A percentile compares a stretch with the other conserved stretches of the same genome.
phyloP scores from a whole-genome alignment of 2,113 vertebrate species.

The Atrichornis clamosus region DNA sequence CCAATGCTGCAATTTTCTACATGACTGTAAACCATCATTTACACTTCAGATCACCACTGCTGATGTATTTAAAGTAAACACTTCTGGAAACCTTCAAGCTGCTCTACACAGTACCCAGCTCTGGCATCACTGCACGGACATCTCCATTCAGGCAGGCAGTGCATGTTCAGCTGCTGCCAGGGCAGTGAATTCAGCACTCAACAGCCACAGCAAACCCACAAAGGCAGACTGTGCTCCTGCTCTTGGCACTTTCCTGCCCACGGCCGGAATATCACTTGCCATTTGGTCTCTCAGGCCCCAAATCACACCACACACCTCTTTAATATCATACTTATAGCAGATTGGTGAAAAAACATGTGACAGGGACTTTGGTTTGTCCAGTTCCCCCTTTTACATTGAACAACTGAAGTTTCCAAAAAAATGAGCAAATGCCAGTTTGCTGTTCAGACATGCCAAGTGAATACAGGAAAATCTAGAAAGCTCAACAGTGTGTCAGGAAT shows the following conservation, averaged over 20 bases:
- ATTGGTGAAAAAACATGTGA: neutral
- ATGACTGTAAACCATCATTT: neutral
- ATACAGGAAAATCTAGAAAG: neutral
- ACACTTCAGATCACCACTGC: neutral
- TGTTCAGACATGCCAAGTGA: neutral
- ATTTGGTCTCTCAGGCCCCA: neutral
- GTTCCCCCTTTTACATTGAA: neutral
- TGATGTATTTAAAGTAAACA: neutral
- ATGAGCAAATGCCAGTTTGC: neutral
- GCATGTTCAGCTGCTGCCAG: neutral
- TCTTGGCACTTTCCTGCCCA: neutral
- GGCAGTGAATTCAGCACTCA: neutral
- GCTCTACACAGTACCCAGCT: neutral
- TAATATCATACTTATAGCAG: neutral
- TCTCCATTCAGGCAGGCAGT: accelerated
- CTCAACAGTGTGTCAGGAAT: neutral
- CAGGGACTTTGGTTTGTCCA: neutral
- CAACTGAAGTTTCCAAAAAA: neutral
- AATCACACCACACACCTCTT: neutral
- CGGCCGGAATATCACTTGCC: neutral
- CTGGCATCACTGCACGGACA: neutral
- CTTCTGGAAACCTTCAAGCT: neutral
- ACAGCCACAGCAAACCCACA: neutral
- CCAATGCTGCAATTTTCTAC: neutral
- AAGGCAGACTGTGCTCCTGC: neutral